Base-by-base conservation (phyloP, 2,113 vertebrate species). In the Podarcis muralis region DNA sequence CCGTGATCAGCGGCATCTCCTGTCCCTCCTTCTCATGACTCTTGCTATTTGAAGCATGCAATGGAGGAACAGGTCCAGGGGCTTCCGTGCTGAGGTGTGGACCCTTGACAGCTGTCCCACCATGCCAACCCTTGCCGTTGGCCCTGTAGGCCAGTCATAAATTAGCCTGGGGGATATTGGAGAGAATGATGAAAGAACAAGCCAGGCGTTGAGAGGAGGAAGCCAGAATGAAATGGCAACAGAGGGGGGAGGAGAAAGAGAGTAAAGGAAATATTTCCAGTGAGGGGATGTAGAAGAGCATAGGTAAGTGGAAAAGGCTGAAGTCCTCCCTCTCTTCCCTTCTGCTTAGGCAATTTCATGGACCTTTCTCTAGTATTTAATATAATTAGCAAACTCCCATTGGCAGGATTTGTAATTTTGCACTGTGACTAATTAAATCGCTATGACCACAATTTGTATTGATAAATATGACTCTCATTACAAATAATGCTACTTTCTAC, bases 381-480 rank as follows among this genome's bases (percentile, higher is more conserved):
- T 88, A 23, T 57, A 90, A 86, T 93, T 87, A 91, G 90, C 59
- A 81, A 88, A 18, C 1, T 2, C 59, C 90, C 87, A 20, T 72
- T 89, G 84, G 80, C 89, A 84, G 27, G 43, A 79, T 8, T 87
- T 7, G 57, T 80, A 78, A 79, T 86, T 91, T 87, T 48, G 1
- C 89, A 77, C 16, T 84, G 8, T 89, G 93, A 93, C 37, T 91
- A 91, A 92, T 93, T 93, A 91, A 94, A 88, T 87, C 83, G 13
- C 1, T 88, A n/a, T 5, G 89, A 91, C 59, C 23, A 35, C 83
- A 65, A 85, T 91, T 66, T 90, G 90, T 83, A 4, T 81, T 84
- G 88, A 86, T 78, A 66, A 83, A 90, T 89, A 76, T 86, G 87
- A 90, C 84, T 91, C 84, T 85, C 88, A 89, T 90, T 90, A 83